Base-by-base conservation (phyloP, 2,797 vertebrate species). In the Steatocranus sp. region DNA sequence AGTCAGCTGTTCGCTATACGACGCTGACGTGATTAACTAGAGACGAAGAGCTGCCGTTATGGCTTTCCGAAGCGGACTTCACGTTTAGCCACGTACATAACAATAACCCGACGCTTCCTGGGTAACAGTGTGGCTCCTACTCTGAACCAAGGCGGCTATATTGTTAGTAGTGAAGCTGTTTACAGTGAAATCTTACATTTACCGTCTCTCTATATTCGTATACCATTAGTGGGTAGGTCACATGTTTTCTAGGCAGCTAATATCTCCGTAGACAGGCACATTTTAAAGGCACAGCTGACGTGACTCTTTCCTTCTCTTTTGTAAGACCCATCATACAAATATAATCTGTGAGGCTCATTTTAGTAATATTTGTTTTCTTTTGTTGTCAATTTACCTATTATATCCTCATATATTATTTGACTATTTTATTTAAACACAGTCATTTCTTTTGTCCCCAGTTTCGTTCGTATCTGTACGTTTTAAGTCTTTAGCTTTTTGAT, bases 11-110 rank as follows among this genome's bases (percentile, higher is more conserved):
- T 32, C 66, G 88, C n/a, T 49, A 15, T 38, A n/a, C 74, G 88
- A 50, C 82, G 87, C 80, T 81, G 84, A 73, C 58, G 86, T 58
- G 90, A 74, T 73, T 20, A 80, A 56, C 3, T 9, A 25, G 32
- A 80, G 41, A 85, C 36, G 83, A 81, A 20, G 85, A 79, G 75
- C 70, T 79, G 83, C 61, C 86, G 86, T 86, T 79, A 56, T 87
- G 87, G 82, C 82, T 77, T 74, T 86, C 86, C 70, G 85, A 77
- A 53, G 88, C 87, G 83, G 91, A 87, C 84, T 83, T 82, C 82
- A 86, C 86, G 84, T 83, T 85, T 56, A 90, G 90, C 89, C 86
- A 77, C 90, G 88, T 91, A 86, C 84, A 76, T 85, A 89, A 92
- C 92, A 91, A 92, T 88, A 89, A 85, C 85, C 87, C 32, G 84